Base-by-base conservation (phyloP, 2,113 vertebrate species). In the Cyanistes caeruleus region DNA sequence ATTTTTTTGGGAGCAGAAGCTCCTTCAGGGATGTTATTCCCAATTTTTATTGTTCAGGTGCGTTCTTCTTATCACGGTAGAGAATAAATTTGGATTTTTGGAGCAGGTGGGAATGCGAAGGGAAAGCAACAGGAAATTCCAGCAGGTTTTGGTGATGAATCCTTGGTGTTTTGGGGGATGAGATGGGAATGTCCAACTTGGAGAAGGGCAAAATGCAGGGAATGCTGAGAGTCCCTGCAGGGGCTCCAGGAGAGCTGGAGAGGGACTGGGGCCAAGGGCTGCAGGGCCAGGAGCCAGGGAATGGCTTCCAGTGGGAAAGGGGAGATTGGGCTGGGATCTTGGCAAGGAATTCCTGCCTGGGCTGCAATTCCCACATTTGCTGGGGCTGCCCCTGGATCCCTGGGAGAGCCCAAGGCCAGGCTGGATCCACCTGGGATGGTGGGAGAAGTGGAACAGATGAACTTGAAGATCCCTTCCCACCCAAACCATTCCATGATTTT, bases 201-300 rank as follows among this genome's bases (percentile, higher is more conserved):
- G 69, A 64, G 41, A 55, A 46, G 18, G 2, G 48, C 52, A 52
- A 15, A 6, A 0, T 21, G 5, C 78, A 27, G 44, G 53, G 64
- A 58, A 12, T 3, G 0, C n/a, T 56, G 5, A 0, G 51, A 80
- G 41, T 5, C 5, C 33, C 52, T 58, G 0, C 0, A 68, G 63
- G 52, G 43, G 43, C 63, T 68, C 63, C 78, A 48, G 78, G 52
- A 58, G 52, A 68, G 43, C 52, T 81, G 64, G 2, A 68, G 74
- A 51, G 46, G 43, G 73, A 15, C 5, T 65, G 20, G 41, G 51
- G 49, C 2, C 76, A 79, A 65, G 19, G 55, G 0, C 1, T 18
- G 33, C 5, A 79, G 60, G 76, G 49, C 11, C 76, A 79, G 76
- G 25, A 79, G 0, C 0, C 49, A 65, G 76, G 76, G 60, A 79